These are phyloP conservation scores for Salticus scenicus DNA, from an alignment of 2,888 invertebrate genomes.

Conservation along the genomic window DNA sequence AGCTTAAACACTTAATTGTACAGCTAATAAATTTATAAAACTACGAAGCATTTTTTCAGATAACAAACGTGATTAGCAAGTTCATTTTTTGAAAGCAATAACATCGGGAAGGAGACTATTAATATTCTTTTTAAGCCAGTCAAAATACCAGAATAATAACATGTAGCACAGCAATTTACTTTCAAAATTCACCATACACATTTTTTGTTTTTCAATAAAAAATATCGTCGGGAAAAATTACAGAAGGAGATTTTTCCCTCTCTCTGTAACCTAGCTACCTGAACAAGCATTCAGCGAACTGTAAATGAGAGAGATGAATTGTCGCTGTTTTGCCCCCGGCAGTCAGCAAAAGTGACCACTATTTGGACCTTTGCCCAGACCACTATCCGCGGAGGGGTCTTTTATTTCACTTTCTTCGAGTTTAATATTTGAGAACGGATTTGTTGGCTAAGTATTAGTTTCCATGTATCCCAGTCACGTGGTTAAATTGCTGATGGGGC, in stretches of 20 bases:
- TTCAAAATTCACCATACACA: too few species aligned
- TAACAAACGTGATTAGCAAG: too few species aligned
- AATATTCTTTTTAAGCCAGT: too few species aligned
- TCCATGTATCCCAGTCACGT: not conserved
- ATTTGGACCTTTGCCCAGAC: not conserved
- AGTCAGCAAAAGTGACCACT: slow-evolving; percentile 1
- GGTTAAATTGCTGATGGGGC: not conserved
- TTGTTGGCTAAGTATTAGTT: not conserved
- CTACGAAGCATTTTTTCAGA: too few species aligned
- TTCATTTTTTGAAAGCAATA: too few species aligned
- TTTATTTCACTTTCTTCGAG: slow-evolving; percentile 19
- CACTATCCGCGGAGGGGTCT: not conserved
- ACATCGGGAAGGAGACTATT: too few species aligned
- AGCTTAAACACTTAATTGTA: too few species aligned
- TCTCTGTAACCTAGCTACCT: not conserved
- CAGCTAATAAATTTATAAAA: too few species aligned
- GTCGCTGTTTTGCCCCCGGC: not conserved
- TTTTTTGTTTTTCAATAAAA: not conserved
- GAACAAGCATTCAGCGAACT: slow-evolving; percentile 11
- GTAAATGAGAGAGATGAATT: slow-evolving; percentile 19
- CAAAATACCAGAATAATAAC: too few species aligned
- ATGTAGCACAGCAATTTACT: too few species aligned
- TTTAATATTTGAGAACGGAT: slow-evolving; percentile 19
- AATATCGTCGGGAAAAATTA: not conserved
- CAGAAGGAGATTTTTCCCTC: not conserved